Evolutionary conservation across 2,888 invertebrate species (phyloP).

Genomic region (Muschampia plurimacula): DNA sequence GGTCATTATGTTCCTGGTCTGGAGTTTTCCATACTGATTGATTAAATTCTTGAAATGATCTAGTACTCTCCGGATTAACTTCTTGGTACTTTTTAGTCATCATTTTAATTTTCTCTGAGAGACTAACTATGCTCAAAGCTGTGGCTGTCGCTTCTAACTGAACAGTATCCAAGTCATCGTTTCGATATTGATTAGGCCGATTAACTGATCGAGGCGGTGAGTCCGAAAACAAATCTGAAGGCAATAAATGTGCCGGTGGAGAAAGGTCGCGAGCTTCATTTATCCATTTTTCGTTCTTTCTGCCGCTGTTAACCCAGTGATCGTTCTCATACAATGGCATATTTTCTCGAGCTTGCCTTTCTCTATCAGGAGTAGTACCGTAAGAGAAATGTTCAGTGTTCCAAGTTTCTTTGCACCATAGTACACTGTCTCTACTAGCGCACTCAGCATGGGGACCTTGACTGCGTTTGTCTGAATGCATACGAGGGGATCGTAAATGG

Average conservation of each 20-base stretch:
- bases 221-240: constrained; percentile 8
- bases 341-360: not conserved
- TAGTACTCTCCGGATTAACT: not conserved
- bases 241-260: constrained; percentile 12
- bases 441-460: not conserved
- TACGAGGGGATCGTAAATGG: not conserved
- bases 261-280: not conserved
- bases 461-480: not conserved
- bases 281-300: not conserved
- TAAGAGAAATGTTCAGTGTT: not conserved
- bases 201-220: not conserved
- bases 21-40: not conserved
- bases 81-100: not conserved
- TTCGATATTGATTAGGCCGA: not conserved
- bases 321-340: not conserved
- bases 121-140: constrained; percentile 3
- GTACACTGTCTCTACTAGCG: not conserved
- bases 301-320: not conserved
- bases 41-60: not conserved
- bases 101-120: not conserved
- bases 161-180: not conserved
- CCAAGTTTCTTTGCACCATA: not conserved
- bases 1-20: constrained; percentile 4
- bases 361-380: not conserved
- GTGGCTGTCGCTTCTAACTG: constrained; percentile 1